These are phyloP conservation scores for Cecropterus lyciades DNA, from an alignment of 1,140 invertebrate genomes.

Conservation along the genomic window DNA sequence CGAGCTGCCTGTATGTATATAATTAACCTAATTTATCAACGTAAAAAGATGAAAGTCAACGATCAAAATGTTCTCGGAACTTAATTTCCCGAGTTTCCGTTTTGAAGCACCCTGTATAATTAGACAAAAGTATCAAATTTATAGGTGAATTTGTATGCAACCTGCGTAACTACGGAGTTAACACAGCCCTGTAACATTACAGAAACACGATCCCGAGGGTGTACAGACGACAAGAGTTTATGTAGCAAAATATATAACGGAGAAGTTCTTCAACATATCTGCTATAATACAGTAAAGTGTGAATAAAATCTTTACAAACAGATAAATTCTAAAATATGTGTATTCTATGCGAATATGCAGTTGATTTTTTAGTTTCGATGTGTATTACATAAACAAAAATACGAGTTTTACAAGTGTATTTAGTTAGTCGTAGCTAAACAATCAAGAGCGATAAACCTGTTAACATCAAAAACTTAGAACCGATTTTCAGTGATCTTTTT, in stretches of 20 bases:
- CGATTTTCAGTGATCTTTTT: no score
- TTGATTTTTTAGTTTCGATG: no score
- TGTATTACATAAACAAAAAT: no score
- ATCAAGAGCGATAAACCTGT: no score
- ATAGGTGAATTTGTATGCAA: slow-evolving; percentile 7
- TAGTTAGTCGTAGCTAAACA: no score
- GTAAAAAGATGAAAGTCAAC: slow-evolving; percentile 6
- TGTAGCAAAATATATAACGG: background rate
- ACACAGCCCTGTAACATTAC: slow-evolving; percentile 4
- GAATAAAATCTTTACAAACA: background rate
- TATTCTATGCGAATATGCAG: no score
- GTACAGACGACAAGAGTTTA: background rate
- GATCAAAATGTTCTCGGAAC: background rate
- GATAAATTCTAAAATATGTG: no score
- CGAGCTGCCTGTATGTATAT: background rate
- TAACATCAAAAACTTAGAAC: no score
- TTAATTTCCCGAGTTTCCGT: slow-evolving; percentile 1
- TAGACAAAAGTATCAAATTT: background rate
- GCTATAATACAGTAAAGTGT: background rate
- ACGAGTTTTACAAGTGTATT: no score
- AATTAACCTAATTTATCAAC: background rate
- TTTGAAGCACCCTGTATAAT: background rate
- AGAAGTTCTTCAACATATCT: background rate
- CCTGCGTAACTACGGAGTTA: background rate
- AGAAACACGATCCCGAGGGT: background rate